Evolutionary conservation across 2,888 invertebrate species (phyloP), one percentile per base, ranked within the genome.

Genomic region (Griposia aprilina): DNA sequence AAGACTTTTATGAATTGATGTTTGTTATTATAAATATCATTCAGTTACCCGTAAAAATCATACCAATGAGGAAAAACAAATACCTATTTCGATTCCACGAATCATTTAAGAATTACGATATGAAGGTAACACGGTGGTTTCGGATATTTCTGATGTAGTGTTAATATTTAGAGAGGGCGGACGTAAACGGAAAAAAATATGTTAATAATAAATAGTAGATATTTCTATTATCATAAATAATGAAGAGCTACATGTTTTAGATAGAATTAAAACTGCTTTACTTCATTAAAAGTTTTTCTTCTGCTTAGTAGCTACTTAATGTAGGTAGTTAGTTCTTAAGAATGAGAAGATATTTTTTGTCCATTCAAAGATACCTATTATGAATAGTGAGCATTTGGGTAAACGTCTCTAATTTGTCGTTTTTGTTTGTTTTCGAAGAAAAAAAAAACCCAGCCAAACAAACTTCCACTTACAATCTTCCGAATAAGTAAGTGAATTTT

Each of bases 61-160:
- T 15, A 13, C 15, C 2, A 50, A 41, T 8, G 41, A 10, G 15
- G 20, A 45, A 59, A 81, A 17, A 63, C 20, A 45, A 55, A 76
- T 63, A 62, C 1, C 8, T 30, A 50, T 41, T 26, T 55, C 8
- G n/a, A 41, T 57, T 81, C n/a, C 30, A 23, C 8, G 50, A 50
- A 41, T 70, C 8, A 65, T 73, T 63, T 41, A 65, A 45, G 15
- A 52, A 75, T 59, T 23, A 26, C n/a, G 23, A 10, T 59, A 17
- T 68, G 17, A 2, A 20, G 50, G 20, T 26, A 59, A 45, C 5
- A 30, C 15, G 11, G 41, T 45, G 20, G 6, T 41, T 50, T 74
- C 48, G n/a, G 20, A 30, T 59, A 36, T 57, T 45, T 57, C 17
- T 78, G 10, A 41, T 23, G 26, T 60, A 26, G 26, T 23, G 15